Base-by-base conservation (phyloP, 2,797 vertebrate species). In the Peromyscus attwateri region DNA sequence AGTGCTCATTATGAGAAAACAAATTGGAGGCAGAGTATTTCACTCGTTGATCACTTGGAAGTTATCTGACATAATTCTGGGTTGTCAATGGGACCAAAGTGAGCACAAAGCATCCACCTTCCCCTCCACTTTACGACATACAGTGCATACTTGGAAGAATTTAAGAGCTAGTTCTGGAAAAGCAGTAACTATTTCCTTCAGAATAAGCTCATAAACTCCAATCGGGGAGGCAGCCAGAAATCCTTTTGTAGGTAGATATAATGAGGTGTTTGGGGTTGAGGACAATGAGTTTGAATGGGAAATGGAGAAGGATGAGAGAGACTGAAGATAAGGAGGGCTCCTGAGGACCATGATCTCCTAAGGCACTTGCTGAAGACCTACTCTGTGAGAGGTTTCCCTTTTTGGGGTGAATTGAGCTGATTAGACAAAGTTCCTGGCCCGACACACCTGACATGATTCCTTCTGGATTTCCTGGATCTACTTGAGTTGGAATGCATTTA, bases 301-400 rank as follows among this genome's bases (percentile, higher is more conserved):
- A 75, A 75, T 37, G 12, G 2, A 34, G 43, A 60, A 55, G 17
- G 2, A 40, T 21, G 37, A 83, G n/a, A 82, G 66, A 49, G 55
- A 68, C 21, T 4, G 10, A 55, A 75, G 81, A 46, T 31, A 80
- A 1, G 31, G 76, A 79, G 31, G 2, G 8, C 8, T 0, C 0
- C 0, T 76, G 68, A 19, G 11, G n/a, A 76, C 10, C 16, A 0
- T 7, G 0, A 57, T 29, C 25, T 62, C 31, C 0, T 4, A 6
- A 89, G 82, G 75, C 49, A 34, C 29, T 43, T 29, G n/a, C 40
- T 23, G 10, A 79, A 68, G 21, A 82, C 46, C 13, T 66, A 12
- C 2, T 8, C 14, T 34, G 0, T 21, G 52, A 40, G 37, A 49
- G 2, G 0, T 17, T 25, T 85, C 23, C 55, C n/a, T 0, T 49